Evolutionary conservation across 2,888 invertebrate species (phyloP), one percentile per base, ranked within the genome.

Genomic region (Patella depressa): DNA sequence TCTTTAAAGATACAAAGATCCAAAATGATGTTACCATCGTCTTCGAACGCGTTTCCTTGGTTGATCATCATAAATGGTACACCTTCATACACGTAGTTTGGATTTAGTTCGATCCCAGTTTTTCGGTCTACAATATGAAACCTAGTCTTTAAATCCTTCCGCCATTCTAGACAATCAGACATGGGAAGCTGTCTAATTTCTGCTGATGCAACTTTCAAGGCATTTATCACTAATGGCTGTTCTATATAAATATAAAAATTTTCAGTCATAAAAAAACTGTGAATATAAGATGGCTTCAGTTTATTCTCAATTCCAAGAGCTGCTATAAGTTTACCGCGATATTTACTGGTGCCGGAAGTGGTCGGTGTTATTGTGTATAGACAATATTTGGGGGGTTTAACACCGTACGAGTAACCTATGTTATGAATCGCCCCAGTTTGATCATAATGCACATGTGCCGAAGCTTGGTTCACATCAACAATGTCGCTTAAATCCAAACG

Each of bases 211-310:
- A 74, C 69, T 53, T 74, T 57, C 74, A 59, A 69, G 2, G 65
- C 74, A 17, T 74, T 74, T 11, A 74, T 74, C 59, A 74, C 45
- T 53, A 65, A 53, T 14, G 74, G 74, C 15, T 74, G 74, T 69
- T 74, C 74, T 4, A 74, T 53, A 74, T 65, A 74, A 53, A 74
- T 65, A 19, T 53, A 74, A 69, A 65, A 74, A 19, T 74, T 74
- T 11, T 74, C 74, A 9, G 74, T 74, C 74, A 74, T 74, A 11
- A 53, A 59, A 53, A 74, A 74, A 15, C 65, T 74, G 53, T 74
- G 74, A 15, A 74, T 65, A 69, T 74, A 74, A 12, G 74, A 74
- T 9, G 74, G 74, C 4, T 74, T 59, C 59, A 74, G 53, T 1
- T 45, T 65, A 53, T 74, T 45, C 9, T 57, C 53, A 3, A 69